Evolutionary conservation across 2,797 vertebrate genomes (phyloP).

Genomic region (Phrynocephalus forsythii): DNA sequence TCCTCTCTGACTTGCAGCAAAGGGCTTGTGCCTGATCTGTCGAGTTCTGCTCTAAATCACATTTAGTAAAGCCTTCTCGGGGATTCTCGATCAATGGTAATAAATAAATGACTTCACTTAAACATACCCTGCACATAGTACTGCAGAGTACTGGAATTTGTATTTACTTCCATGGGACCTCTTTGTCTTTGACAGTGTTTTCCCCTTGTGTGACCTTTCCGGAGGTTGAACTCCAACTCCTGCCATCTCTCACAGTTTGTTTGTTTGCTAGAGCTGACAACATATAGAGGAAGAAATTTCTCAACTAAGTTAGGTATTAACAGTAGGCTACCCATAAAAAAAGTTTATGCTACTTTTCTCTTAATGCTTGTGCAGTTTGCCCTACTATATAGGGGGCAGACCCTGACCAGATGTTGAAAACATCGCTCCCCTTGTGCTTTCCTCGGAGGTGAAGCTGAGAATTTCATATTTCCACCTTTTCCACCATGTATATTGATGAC

Average conservation of each 20-base stretch:
- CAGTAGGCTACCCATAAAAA: background rate
- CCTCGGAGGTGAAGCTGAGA: background rate
- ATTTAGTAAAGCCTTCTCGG: rapidly evolving
- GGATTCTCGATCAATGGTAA: background rate
- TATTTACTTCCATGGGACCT: too few relatives aligned
- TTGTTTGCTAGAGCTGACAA: too few relatives aligned
- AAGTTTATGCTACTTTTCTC: background rate
- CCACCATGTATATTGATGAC: background rate
- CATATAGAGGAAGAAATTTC: too few relatives aligned
- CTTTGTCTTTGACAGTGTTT: background rate
- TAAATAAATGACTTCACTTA: background rate
- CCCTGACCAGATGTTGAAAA: background rate
- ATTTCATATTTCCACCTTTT: background rate
- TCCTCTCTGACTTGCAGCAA: background rate
- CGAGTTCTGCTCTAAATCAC: background rate
- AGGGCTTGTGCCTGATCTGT: background rate
- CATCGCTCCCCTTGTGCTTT: background rate
- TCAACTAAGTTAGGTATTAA: background rate
- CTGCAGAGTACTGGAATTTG: too few relatives aligned
- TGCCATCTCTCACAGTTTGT: too few relatives aligned
- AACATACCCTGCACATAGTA: background rate
- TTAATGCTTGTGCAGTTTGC: background rate
- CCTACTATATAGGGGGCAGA: background rate
- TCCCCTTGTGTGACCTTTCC: background rate
- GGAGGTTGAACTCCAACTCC: too few relatives aligned